These are phyloP conservation scores for Anoplophora glabripennis DNA, from an alignment of 1,140 invertebrate genomes.

Conservation along the genomic window DNA sequence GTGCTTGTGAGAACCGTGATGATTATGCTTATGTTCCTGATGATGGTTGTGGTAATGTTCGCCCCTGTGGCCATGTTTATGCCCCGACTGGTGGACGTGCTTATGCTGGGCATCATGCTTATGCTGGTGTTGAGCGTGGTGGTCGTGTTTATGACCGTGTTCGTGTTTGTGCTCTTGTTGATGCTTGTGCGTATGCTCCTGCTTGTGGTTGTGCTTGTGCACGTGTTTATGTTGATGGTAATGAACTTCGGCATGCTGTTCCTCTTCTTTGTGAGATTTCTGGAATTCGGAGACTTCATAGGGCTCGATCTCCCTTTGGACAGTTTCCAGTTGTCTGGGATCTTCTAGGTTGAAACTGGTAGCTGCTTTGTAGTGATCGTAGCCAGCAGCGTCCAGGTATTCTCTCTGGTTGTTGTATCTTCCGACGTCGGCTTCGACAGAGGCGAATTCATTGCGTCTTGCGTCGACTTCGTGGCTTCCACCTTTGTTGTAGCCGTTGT, in stretches of 20 bases:
- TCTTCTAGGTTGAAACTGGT: constrained; percentile 26
- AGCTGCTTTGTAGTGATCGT: constrained; percentile 26
- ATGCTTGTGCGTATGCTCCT: constrained; percentile 22
- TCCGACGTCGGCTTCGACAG: background rate
- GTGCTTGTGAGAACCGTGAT: background rate
- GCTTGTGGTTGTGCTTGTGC: constrained; percentile 22
- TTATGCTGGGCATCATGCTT: constrained; percentile 13
- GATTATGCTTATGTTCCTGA: constrained; percentile 9
- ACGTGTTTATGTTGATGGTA: constrained; percentile 25
- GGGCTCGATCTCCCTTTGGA: background rate
- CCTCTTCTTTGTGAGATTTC: constrained; percentile 3
- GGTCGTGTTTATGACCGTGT: constrained; percentile 17
- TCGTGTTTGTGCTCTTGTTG: constrained; percentile 13
- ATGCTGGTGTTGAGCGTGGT: constrained; percentile 11
- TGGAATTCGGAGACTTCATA: background rate
- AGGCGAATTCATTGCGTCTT: background rate
- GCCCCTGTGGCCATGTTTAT: constrained; percentile 25
- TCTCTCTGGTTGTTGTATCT: background rate
- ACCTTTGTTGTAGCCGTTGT: constrained; percentile 10
- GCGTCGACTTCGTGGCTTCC: too few species aligned
- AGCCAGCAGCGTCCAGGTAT: constrained; percentile 3
- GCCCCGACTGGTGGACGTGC: constrained; percentile 12
- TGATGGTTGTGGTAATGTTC: constrained; percentile 24
- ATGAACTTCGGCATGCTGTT: constrained; percentile 21
- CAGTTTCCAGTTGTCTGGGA: constrained; percentile 29